Base-by-base conservation (phyloP, 2,797 vertebrate genomes). In the Taenioides sp. region DNA sequence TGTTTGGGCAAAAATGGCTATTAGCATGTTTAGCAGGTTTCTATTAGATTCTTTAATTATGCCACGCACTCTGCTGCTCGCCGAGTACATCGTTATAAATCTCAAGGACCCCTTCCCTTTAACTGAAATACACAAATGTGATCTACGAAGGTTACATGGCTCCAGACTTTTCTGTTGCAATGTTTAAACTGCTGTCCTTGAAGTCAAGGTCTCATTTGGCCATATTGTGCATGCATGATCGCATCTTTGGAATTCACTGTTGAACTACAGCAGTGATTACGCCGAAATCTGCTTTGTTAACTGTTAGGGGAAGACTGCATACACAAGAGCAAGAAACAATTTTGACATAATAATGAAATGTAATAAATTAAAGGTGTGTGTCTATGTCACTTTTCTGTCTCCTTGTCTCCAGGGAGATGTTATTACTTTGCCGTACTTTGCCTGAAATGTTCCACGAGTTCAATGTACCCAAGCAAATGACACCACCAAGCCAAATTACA, bases 161-260 rank as follows among this genome's bases (percentile, higher is more conserved):
- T 55, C 49, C 62, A 65, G 28, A 78, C 70, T 31, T 62, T 79
- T 79, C 59, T 59, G 37, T 69, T 76, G 11, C 74, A 54, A 83
- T 88, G 80, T 84, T 79, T 77, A 80, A 81, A 65, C 74, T 76
- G 49, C 82, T 86, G 80, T 87, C 84, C 79, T 87, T 88, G 71
- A 77, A 82, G 61, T 70, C 50, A 77, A 69, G 70, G 22, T 72
- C 68, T 61, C 64, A 27, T 77, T 76, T 81, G 22, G 23, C 40
- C 57, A 52, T 65, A 58, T 50, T 72, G 47, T 75, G 74, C 74
- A 75, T 66, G 80, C 81, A 82, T 77, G 76, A 66, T 0, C 23
- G 71, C 80, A 67, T 86, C 43, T 68, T 4, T 67, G 70, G 81
- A 86, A 84, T 73, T 34, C 25, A 23, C 52, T 16, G 49, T 50